Evolutionary conservation across 35 echinoderm and acorn worm species (phyloP).

Genomic region (Heliocidaris tuberculata): DNA sequence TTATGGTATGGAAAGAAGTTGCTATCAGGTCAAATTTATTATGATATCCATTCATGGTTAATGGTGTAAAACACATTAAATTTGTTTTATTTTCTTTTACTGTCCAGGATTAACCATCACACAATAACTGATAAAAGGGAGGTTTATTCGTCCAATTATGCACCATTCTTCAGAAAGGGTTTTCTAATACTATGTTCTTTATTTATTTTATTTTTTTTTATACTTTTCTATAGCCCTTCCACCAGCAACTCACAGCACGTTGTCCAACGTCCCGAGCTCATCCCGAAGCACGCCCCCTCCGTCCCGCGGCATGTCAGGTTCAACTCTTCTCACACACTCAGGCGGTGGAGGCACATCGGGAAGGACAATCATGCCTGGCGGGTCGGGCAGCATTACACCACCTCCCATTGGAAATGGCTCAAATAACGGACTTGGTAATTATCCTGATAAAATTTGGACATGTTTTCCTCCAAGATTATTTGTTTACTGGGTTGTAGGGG

Average conservation of each 20-base stretch:
- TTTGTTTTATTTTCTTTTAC: too few relatives aligned
- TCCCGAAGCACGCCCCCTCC: slow-evolving; percentile 18
- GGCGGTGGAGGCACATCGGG: slow-evolving; percentile 1
- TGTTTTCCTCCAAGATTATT: too few relatives aligned
- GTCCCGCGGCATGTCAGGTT: not conserved
- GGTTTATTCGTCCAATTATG: too few relatives aligned
- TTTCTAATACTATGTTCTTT: not conserved
- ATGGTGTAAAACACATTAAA: too few relatives aligned
- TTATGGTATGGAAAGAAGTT: not conserved
- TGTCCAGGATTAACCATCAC: too few relatives aligned
- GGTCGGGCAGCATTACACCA: slow-evolving; percentile 28
- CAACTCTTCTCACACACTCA: not conserved
- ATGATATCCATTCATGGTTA: too few relatives aligned
- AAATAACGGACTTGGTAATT: not conserved
- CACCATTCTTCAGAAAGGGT: too few relatives aligned
- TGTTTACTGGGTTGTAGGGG: too few relatives aligned
- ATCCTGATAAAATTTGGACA: not conserved
- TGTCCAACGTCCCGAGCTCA: not conserved
- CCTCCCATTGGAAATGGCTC: not conserved
- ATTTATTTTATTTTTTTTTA: too few relatives aligned
- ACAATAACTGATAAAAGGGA: too few relatives aligned
- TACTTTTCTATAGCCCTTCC: not conserved
- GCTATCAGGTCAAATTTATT: too few relatives aligned
- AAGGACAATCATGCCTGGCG: not conserved
- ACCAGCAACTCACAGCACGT: slow-evolving; percentile 7